These are phyloP conservation scores for Halichondria panicea DNA, from an alignment of 37 sponge, comb jelly and placozoan species.

Conservation along the genomic window DNA sequence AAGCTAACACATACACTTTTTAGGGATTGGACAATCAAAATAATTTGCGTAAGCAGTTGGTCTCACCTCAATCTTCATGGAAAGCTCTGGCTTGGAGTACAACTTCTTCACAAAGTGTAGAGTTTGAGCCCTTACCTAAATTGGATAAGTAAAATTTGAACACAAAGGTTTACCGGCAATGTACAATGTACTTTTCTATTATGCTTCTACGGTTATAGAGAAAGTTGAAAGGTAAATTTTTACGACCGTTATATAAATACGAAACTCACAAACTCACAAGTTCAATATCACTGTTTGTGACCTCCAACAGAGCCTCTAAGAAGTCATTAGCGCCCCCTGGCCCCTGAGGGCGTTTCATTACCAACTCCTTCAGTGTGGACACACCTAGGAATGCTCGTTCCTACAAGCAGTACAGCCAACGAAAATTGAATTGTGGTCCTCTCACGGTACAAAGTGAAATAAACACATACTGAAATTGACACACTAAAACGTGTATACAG, in stretches of 20 bases:
- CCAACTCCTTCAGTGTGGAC: conserved; percentile 85
- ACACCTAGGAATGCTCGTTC: conserved; percentile 89
- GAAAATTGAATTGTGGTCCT: background rate
- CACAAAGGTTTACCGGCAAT: conserved; percentile 5
- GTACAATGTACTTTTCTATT: too few relatives aligned
- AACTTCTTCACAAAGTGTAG: conserved; percentile 81
- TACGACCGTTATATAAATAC: too few relatives aligned
- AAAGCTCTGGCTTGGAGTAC: conserved; percentile 50
- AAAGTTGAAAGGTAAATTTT: background rate
- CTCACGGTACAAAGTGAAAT: background rate
- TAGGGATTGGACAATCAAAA: background rate
- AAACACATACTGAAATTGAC: background rate
- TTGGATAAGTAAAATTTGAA: conserved; percentile 9
- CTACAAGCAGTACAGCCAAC: conserved; percentile 22
- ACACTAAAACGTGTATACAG: background rate
- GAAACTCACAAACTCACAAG: conserved; percentile 38
- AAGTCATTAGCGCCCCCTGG: conserved; percentile 64
- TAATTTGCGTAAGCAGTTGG: background rate
- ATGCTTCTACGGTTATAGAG: too few relatives aligned
- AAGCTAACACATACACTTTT: background rate
- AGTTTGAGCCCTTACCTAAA: conserved; percentile 75
- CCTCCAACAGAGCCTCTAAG: conserved; percentile 75
- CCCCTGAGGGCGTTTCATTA: conserved; percentile 76
- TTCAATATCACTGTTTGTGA: conserved; percentile 77
- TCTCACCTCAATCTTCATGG: conserved; percentile 73